Base-by-base conservation (phyloP, 2,113 vertebrate species). In the Todiramphus chloris region DNA sequence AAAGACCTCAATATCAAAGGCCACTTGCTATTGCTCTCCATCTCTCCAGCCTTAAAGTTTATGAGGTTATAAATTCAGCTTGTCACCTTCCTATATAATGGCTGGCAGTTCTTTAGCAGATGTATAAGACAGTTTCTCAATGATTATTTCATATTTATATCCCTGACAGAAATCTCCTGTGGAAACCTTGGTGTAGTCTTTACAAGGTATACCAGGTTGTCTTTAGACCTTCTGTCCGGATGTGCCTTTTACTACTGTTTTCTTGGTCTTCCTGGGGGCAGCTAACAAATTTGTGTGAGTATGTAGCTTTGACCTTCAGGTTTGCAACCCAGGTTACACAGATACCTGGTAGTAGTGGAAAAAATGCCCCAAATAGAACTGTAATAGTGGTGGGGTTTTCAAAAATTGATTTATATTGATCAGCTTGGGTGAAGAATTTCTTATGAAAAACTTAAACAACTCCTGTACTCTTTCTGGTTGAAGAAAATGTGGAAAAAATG, bases 1-100 rank as follows among this genome's bases (percentile, higher is more conserved):
- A 74, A 80, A 69, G 87, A 92, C 63, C 55, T 86, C 62, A 64
- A 33, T 92, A 53, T 64, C 91, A 91, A 90, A 94, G 83, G 37
- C 50, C 50, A 53, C 59, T 41, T 95, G 55, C 50, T 80, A 10
- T 55, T 83, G 46, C 63, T 69, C 30, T 94, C 55, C 35, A 39
- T 80, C 76, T 80, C 68, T 86, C 90, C 80, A 69, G 67, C 48
- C 48, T 69, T 58, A 30, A 72, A 69, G 30, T 86, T 90, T 60
- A 44, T 35, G 30, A 76, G 44, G 24, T 73, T 83, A 44, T 43
- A 69, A 77, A 76, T 83, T 86, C 63, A 86, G 39, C 24, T 75
- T 60, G 35, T 73, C 28, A 14, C 51, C 17, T 82, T 83, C 33
- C 76, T 94, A 0, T 2, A 2, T 37, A 43, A 56, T 48, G 43